These are phyloP conservation scores for Rhagophthalmus giganteus DNA, from an alignment of 2,888 invertebrate species.

Conservation along the genomic window DNA sequence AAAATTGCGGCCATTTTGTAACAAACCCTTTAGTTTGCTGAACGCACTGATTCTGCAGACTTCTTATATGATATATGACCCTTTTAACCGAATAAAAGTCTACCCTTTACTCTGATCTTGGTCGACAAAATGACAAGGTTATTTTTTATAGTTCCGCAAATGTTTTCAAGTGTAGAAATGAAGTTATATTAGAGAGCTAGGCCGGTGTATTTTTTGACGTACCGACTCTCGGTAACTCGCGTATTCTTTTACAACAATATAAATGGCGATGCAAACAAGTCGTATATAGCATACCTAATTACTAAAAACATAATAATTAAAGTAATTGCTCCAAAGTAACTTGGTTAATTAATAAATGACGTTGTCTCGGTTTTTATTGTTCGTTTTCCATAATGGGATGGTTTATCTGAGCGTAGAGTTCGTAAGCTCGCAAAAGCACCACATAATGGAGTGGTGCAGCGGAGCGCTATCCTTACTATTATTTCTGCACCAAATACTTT, in stretches of 20 bases:
- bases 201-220: not conserved
- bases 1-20: constrained; percentile 31
- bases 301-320: not conserved
- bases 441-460: constrained; percentile 11
- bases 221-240: no score
- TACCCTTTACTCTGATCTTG: constrained; percentile 28
- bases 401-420: constrained; percentile 7
- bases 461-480: constrained; percentile 9
- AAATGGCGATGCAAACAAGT: no score
- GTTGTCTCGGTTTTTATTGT: constrained; percentile 10
- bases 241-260: no score
- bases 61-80: constrained; percentile 30
- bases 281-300: no score
- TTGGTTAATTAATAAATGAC: constrained; percentile 11
- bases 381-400: constrained; percentile 13
- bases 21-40: constrained; percentile 32
- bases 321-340: no score
- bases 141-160: constrained; percentile 26
- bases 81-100: constrained; percentile 33
- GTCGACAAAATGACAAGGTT: constrained; percentile 30
- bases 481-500: constrained; percentile 23
- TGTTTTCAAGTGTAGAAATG: constrained; percentile 25
- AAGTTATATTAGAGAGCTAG: constrained; percentile 14
- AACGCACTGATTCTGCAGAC: constrained; percentile 28
- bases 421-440: constrained; percentile 10